Percentiles rank a stretch among this genome's conserved stretches.
phyloP scores from a whole-genome alignment of 2,797 vertebrate genomes.

The Syncerus caffer region DNA sequence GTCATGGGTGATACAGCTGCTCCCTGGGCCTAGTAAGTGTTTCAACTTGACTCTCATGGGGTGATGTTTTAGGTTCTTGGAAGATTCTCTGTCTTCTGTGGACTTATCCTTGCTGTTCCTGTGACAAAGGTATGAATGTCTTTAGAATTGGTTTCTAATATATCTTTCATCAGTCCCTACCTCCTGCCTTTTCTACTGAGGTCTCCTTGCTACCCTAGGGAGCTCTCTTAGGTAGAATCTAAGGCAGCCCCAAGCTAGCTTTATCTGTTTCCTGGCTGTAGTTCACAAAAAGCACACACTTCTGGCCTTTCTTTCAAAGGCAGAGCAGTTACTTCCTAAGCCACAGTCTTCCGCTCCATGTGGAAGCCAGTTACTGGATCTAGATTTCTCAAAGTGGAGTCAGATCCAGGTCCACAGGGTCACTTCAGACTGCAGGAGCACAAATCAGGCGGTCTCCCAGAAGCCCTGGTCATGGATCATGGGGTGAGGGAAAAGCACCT shows the following conservation, averaged over 20 bases:
- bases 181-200: neutral
- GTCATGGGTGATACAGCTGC: neutral
- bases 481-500: neutral
- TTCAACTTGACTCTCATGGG: neutral
- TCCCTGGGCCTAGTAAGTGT: neutral
- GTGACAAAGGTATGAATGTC: neutral
- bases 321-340: neutral
- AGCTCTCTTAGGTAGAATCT: neutral
- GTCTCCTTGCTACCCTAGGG: neutral
- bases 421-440: neutral
- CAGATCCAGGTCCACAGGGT: neutral
- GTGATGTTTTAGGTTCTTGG: neutral
- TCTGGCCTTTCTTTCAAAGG: neutral
- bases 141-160: neutral
- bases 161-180: neutral
- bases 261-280: neutral
- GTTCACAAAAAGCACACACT: neutral
- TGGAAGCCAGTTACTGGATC: neutral
- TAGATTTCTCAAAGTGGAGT: neutral
- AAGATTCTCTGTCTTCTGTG: neutral
- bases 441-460: neutral
- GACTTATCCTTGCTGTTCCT: neutral
- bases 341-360: neutral
- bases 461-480: neutral
- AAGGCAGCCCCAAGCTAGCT: neutral